These are phyloP conservation scores for Himalopsyche japonica DNA, from an alignment of 2,888 invertebrate genomes.

Conservation along the genomic window DNA sequence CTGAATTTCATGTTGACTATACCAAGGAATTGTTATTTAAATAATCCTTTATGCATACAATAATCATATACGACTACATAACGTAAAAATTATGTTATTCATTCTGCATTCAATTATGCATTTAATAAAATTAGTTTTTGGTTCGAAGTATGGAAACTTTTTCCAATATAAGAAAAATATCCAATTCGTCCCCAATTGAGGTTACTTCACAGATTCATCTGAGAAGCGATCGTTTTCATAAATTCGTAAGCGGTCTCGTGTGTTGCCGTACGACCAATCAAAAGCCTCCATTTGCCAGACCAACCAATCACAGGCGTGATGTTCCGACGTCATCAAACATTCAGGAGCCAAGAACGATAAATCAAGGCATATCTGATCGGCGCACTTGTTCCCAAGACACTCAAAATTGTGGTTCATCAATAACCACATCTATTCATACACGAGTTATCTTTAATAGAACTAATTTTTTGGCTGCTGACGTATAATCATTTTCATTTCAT, in stretches of 20 bases:
- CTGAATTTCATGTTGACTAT: too few species aligned
- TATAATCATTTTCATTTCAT: too few species aligned
- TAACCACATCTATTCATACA: neutral
- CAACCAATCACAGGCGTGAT: neutral
- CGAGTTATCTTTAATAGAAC: neutral
- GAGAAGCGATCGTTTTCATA: neutral
- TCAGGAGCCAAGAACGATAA: neutral
- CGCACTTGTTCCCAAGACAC: neutral
- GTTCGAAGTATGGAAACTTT: too few species aligned
- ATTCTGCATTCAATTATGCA: too few species aligned
- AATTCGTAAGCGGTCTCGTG: neutral
- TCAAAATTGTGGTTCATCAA: neutral
- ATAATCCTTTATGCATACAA: too few species aligned
- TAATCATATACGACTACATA: too few species aligned
- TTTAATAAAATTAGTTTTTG: too few species aligned
- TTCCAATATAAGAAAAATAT: neutral
- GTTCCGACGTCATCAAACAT: neutral
- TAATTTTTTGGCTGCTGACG: too few species aligned
- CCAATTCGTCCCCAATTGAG: neutral
- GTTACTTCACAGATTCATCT: neutral
- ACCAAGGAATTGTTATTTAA: too few species aligned
- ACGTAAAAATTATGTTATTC: too few species aligned
- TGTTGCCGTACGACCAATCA: neutral
- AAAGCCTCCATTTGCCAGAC: neutral
- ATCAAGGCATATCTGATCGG: slow-evolving; percentile 1